Evolutionary conservation across 2,113 vertebrate species (phyloP), one percentile per base, ranked within the genome.

Genomic region (Taxidea taxus): DNA sequence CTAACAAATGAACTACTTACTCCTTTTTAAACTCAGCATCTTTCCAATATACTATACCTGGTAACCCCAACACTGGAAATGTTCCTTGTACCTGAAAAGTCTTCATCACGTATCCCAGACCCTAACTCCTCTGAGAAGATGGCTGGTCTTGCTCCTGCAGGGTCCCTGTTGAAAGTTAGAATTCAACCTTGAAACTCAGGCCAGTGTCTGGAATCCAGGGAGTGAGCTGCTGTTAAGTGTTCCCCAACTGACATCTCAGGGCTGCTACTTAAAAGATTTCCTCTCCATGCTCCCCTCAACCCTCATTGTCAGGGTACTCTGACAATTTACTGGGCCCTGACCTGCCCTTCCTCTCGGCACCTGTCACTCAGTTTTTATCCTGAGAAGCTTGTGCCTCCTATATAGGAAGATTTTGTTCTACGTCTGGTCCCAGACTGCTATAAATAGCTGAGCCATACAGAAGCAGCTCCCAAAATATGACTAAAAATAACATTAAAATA

Each of bases 111-210:
- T 25, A 29, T 68, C 5, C 72, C 37, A 85, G 42, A 37, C 20
- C 42, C 4, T 20, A 90, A 47, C 6, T 90, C 13, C 80, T 56
- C 51, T 15, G 13, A 92, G 20, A 37, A 7, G 14, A 7, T 34
- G 7, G 21, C 7, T 11, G 60, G 23, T 77, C 54, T 85, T 34
- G 1, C 58, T 97, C 27, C 29, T 85, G 18, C 6, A 84, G 44
- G 18, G 34, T 44, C 44, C 74, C 18, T 37, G 4, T 5, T 70
- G 15, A 25, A 78, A 85, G 56, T 83, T 77, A 51, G 39, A 77
- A 12, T 88, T 96, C 74, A 94, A 66, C 70, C 56, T 77, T 85
- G 42, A 95, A 96, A 82, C 23, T 77, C 13, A 60, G 39, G 8
- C 18, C 66, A 90, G 18, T 80, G 18, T 23, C 74, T 72, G 8